phyloP scores from a whole-genome alignment of 2,797 vertebrate genomes.

The Chiroxiphia lanceolata region DNA sequence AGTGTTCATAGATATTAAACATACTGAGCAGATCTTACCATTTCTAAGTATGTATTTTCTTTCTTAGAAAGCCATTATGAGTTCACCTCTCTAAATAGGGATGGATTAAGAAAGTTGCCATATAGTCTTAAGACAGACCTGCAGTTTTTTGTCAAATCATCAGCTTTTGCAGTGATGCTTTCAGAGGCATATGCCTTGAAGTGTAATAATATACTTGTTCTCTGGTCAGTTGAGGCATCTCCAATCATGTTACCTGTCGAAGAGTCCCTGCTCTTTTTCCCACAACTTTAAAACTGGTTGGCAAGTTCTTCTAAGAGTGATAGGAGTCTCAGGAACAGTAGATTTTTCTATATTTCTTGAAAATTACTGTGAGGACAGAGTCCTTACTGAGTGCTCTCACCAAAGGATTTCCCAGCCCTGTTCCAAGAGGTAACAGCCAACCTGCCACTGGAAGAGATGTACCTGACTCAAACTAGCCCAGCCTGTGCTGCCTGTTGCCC shows the following conservation, averaged over 20 bases:
- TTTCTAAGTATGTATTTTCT: neutral
- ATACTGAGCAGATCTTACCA: neutral
- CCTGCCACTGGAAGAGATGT: neutral
- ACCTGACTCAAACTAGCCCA: neutral
- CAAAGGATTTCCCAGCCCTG: neutral
- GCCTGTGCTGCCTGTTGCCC: neutral
- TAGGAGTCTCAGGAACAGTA: neutral
- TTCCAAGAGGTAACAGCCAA: neutral
- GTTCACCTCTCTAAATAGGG: neutral
- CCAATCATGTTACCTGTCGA: neutral
- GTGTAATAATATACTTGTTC: neutral
- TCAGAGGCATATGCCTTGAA: neutral
- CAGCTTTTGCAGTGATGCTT: neutral
- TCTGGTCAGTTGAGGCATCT: neutral
- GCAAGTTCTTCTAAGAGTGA: neutral
- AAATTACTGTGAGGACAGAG: neutral
- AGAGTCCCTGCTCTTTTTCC: neutral
- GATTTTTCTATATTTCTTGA: neutral
- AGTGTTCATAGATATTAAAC: neutral
- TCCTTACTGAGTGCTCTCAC: neutral
- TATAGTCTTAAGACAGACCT: neutral
- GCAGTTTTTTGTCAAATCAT: neutral
- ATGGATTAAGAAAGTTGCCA: neutral
- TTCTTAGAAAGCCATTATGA: neutral
- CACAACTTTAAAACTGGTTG: neutral